Evolutionary conservation across 2,113 vertebrate species (phyloP).

Genomic region (Gnathonemus echidnorhynchus): DNA sequence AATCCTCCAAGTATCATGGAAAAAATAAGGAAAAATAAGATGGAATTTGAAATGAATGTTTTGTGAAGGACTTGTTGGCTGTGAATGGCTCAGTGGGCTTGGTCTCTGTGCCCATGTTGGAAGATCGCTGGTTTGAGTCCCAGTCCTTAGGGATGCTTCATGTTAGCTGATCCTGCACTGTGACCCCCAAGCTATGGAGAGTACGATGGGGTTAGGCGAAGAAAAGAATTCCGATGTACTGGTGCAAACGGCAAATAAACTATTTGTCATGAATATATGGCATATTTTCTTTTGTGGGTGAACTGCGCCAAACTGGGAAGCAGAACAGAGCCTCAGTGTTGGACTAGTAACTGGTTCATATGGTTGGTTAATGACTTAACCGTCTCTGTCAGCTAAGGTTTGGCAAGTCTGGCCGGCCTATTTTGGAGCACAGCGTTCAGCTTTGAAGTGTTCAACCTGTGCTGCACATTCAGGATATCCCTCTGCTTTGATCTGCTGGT

Average conservation of each 20-base stretch:
- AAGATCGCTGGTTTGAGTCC: neutral
- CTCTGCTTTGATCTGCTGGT: neutral
- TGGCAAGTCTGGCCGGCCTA: neutral
- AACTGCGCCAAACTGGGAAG: neutral
- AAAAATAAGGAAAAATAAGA: neutral
- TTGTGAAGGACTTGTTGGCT: neutral
- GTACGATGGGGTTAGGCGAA: neutral
- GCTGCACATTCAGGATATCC: neutral
- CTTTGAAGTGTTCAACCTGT: conserved; percentile 1
- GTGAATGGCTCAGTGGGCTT: neutral
- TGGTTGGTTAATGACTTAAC: neutral
- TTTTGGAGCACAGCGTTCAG: neutral
- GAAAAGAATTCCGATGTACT: neutral
- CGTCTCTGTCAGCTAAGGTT: neutral
- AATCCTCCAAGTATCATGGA: neutral
- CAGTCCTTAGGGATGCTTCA: neutral
- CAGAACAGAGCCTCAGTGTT: neutral
- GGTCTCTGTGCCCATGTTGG: neutral
- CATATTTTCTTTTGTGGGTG: neutral
- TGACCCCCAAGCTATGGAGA: neutral
- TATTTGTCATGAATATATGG: neutral
- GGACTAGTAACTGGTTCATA: neutral
- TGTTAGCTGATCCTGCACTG: neutral
- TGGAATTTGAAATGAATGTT: neutral
- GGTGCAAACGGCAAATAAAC: neutral